phyloP scores from a whole-genome alignment of 2,888 invertebrate species.

The Biston stratarius region DNA sequence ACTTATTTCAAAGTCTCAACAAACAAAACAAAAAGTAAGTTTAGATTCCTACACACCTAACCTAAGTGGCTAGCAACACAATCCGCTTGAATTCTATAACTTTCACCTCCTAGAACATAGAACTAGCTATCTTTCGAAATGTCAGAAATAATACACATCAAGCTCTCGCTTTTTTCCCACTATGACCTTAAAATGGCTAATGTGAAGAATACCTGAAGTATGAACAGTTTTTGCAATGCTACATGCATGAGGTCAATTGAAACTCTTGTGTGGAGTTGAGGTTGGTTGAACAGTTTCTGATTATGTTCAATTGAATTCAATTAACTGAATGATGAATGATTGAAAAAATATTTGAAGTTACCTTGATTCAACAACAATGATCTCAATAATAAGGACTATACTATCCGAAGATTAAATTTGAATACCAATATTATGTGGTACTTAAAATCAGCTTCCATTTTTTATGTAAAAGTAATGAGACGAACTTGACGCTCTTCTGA shows the following conservation, averaged over 20 bases:
- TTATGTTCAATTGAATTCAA: neutral
- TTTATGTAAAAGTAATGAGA: too few species aligned
- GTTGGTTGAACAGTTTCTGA: conserved; percentile 5
- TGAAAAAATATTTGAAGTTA: neutral
- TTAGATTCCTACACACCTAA: neutral
- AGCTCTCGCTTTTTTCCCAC: conserved; percentile 57
- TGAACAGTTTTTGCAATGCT: conserved; percentile 14
- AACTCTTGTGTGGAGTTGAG: conserved; percentile 8
- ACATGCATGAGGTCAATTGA: conserved; percentile 23
- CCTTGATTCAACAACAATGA: too few species aligned
- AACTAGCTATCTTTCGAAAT: conserved; percentile 55
- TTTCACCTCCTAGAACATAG: conserved; percentile 37
- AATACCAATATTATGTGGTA: too few species aligned
- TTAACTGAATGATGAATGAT: neutral
- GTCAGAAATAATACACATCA: conserved; percentile 64
- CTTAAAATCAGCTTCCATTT: too few species aligned
- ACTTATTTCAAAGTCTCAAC: too few species aligned
- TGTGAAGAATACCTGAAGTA: conserved; percentile 44
- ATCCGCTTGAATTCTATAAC: conserved; percentile 36
- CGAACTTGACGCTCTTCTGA: too few species aligned
- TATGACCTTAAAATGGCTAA: conserved; percentile 51
- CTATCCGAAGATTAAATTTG: too few species aligned
- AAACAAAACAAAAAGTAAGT: too few species aligned
- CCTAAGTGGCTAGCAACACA: too few species aligned
- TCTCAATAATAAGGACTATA: too few species aligned